Conservation (phyloP, 2,888 invertebrate species). For the Agriopis leucophaearia region DNA sequence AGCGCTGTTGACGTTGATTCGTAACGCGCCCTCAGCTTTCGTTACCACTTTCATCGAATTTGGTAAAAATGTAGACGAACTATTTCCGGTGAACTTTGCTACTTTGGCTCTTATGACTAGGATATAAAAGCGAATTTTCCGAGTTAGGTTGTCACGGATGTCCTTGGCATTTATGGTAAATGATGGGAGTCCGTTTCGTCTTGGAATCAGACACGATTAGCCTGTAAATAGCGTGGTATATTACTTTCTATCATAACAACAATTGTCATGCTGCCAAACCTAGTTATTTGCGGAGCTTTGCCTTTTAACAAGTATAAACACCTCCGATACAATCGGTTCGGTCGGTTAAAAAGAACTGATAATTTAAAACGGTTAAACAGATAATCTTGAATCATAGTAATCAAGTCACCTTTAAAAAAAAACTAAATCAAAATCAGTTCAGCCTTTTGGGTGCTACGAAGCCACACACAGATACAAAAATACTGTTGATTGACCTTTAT, state of each 20-base stretch:
- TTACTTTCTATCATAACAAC: conserved; percentile 26
- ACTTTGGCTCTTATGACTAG: conserved; percentile 1
- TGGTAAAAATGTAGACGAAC: conserved; percentile 11
- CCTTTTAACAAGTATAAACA: too few species aligned
- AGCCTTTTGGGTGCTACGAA: too few species aligned
- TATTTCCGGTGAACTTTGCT: not conserved
- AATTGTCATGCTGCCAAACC: conserved; percentile 4
- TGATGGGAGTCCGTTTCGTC: conserved; percentile 24
- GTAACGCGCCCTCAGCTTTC: conserved; percentile 10
- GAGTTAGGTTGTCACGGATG: not conserved
- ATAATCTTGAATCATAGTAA: too few species aligned
- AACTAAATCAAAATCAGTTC: too few species aligned
- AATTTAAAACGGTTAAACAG: too few species aligned
- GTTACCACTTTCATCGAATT: conserved; percentile 18
- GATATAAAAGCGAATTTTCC: conserved; percentile 10
- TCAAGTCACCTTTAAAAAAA: too few species aligned
- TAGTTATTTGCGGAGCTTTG: too few species aligned
- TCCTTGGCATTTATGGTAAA: conserved; percentile 40
- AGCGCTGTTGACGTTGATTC: too few species aligned
- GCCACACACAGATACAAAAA: too few species aligned
- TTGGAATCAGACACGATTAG: conserved; percentile 31
- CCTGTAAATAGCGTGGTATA: conserved; percentile 13
- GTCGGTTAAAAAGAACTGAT: too few species aligned
- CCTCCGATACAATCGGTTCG: too few species aligned
- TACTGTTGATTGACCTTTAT: too few species aligned